Base-by-base conservation (phyloP, 2,888 invertebrate genomes). In the Dromius quadrimaculatus region DNA sequence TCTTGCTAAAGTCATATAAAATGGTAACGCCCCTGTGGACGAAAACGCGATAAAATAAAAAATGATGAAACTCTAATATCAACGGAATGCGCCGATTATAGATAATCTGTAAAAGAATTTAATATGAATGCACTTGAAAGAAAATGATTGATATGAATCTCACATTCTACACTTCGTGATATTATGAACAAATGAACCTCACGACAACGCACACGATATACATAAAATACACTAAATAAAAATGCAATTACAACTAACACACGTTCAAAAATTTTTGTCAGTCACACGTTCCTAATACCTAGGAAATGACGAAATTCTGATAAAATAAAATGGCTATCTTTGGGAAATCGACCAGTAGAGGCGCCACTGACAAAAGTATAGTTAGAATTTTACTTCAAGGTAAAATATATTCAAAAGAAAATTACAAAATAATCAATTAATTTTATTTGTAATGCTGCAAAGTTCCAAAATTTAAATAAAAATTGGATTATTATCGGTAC, bases 1-100 rank as follows among this genome's bases (percentile, higher is more conserved):
- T 90, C 90, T 92, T 92, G 90, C 93, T 93, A 93, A 94, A 94
- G 93, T 94, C 94, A 94, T 94, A 94, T 94, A 94, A 94, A 92
- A 92, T 88, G 89, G 89, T 92, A 90, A 88, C 92, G 91, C 92
- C 92, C 92, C 89, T 87, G 87, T 89, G 91, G 92, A 91, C 91
- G 92, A 88, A 68, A 59, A 68, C 68, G 59, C 68, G 68, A 68
- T 59, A 68, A 68, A 66, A 68, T 43, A 57, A 68, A 68, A 68
- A 68, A 68, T 68, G 38, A 68, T 45, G 68, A 68, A 68, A 68
- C 22, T 20, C 41, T 36, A 68, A 59, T 68, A 28, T 68, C 68
- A 57, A 57, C 57, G 22, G 59, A 68, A 59, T 22, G 57, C 43
- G 68, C 68, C 43, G 68, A 28, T 59, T 41, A 43, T 32, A 38